These are phyloP conservation scores for Camponotus vicinus DNA, from an alignment of 1,140 invertebrate genomes.

Conservation along the genomic window DNA sequence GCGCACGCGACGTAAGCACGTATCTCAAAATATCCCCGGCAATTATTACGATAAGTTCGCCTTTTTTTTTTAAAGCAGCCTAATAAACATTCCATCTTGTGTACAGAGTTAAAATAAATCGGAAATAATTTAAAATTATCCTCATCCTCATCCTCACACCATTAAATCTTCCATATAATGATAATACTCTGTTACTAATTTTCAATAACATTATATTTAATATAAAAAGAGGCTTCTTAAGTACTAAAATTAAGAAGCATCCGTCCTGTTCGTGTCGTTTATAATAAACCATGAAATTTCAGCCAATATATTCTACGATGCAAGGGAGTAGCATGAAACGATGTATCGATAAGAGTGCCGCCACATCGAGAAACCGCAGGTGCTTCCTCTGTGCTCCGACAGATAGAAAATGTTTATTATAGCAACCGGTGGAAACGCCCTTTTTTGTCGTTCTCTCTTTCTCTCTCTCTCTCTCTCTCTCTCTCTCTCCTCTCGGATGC, in stretches of 20 bases:
- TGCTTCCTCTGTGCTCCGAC: conserved; percentile 19
- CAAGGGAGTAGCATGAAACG: neutral
- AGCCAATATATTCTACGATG: neutral
- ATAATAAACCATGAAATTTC: conserved; percentile 37
- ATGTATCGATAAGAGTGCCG: conserved; percentile 39
- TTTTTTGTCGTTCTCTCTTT: conserved; percentile 53
- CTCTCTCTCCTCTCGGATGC: conserved; percentile 65
- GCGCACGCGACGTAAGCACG: conserved; percentile 31
- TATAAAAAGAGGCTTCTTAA: neutral
- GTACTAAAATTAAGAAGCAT: conserved; percentile 16
- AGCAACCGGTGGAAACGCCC: conserved; percentile 71
- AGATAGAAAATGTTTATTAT: conserved; percentile 70
- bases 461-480: conserved; percentile 67
- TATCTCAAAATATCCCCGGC: conserved; percentile 13
- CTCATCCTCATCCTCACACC: neutral
- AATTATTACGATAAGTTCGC: conserved; percentile 3
- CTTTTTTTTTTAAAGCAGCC: neutral
- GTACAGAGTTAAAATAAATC: neutral
- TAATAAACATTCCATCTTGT: neutral
- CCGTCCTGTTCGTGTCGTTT: neutral
- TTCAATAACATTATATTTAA: neutral
- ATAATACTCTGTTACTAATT: neutral
- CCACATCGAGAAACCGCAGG: conserved; percentile 58
- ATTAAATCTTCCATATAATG: neutral
- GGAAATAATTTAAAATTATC: neutral